Evolutionary conservation across 2,797 vertebrate species (phyloP), one percentile per base, ranked within the genome.

Genomic region (Eulemur albifrons): DNA sequence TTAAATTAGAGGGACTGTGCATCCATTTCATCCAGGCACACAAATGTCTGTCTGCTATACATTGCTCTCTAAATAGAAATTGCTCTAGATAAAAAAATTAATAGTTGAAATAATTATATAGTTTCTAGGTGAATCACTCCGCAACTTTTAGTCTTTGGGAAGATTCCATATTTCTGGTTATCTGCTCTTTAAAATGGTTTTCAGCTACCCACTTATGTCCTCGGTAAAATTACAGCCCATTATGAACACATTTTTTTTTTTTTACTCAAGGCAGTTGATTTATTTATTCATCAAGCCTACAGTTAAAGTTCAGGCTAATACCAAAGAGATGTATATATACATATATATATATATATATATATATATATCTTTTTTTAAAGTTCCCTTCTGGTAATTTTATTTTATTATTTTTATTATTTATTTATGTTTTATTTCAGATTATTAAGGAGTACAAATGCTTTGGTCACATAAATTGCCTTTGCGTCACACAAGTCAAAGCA

Each of bases 71-170:
- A 97, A 96, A 97, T 97, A 97, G 95, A 97, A 96, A 90, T 50
- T 86, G 63, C 77, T 88, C 93, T 83, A 97, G 30, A 92, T 96
- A 94, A 82, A 91, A 94, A 96, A 90, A n/a, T 32, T 97, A 96
- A 96, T 96, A 95, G 97, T 61, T 93, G 85, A 96, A 97, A 97
- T 98, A 97, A 97, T 97, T 97, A 96, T 79, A 96, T 84, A 96
- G 90, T 85, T 96, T 96, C 97, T 97, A 97, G 92, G 88, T 97
- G 97, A 98, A 61, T 97, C 97, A 97, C 82, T 93, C 77, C 63
- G 30, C 18, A 97, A 97, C n/a, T 94, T 93, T 97, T 65, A 96
- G 84, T 93, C 87, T 77, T 94, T 96, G 92, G 40, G 73, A 96
- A 86, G 93, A 94, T 95, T 95, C 73, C 84, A 88, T 93, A 93